These are phyloP conservation scores for Corythornis vintsioides DNA, from an alignment of 2,113 vertebrate genomes.

Conservation along the genomic window DNA sequence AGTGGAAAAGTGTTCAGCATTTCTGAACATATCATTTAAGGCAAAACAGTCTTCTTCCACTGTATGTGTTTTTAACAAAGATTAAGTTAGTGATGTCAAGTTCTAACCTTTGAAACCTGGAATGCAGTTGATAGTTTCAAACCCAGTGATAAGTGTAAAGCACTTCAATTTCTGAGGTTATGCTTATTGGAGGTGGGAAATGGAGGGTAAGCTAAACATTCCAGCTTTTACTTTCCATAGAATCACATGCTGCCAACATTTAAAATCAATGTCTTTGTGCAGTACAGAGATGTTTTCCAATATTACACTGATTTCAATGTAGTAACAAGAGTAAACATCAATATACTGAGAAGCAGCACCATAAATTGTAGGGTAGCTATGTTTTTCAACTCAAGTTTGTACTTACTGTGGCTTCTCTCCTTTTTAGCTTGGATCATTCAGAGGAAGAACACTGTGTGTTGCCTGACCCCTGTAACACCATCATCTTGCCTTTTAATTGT, in stretches of 20 bases:
- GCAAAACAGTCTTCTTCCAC: neutral
- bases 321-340: neutral
- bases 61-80: neutral
- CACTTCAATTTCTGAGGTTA: neutral
- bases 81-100: neutral
- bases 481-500: slow-evolving; percentile 84
- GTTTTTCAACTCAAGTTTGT: neutral
- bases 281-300: neutral
- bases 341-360: neutral
- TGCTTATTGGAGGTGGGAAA: neutral
- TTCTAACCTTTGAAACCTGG: neutral
- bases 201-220: neutral
- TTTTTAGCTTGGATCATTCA: slow-evolving; percentile 56
- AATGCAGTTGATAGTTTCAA: neutral
- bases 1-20: neutral
- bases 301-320: neutral
- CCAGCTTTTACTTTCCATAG: neutral
- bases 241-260: neutral
- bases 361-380: neutral
- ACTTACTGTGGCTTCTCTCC: slow-evolving; percentile 7
- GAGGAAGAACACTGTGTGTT: slow-evolving; percentile 71
- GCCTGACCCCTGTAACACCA: slow-evolving; percentile 67
- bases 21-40: neutral
- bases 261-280: neutral
- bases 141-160: neutral